Evolutionary conservation across 2,113 vertebrate species (phyloP).

Genomic region (Alaudala cheleensis): DNA sequence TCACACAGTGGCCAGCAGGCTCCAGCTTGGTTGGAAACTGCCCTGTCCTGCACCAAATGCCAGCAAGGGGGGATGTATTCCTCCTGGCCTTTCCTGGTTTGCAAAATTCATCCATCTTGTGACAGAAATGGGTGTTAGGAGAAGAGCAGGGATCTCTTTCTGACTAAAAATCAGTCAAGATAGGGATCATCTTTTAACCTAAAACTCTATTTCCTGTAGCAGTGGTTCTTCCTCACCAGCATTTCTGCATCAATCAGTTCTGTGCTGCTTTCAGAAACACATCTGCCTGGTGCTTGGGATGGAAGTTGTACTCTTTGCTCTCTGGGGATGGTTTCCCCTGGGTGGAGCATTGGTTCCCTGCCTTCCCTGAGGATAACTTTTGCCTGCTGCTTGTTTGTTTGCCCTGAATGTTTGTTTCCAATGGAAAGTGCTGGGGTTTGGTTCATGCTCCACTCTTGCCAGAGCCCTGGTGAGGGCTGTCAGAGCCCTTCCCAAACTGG

Average conservation of each 20-base stretch:
- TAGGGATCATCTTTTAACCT: neutral
- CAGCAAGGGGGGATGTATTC: neutral
- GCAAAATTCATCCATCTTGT: neutral
- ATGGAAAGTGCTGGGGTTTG: neutral
- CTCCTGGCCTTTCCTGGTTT: neutral
- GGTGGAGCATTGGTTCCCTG: neutral
- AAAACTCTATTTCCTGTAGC: neutral
- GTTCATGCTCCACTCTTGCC: neutral
- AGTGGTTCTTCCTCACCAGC: neutral
- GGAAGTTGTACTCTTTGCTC: neutral
- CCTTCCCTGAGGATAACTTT: neutral
- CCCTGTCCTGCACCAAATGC: neutral
- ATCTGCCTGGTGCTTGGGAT: neutral
- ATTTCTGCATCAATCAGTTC: neutral
- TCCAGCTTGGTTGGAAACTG: neutral
- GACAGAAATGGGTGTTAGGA: neutral
- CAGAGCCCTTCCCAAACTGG: neutral
- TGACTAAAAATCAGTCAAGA: neutral
- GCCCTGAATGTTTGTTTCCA: neutral
- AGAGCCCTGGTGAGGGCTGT: neutral
- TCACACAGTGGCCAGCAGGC: neutral
- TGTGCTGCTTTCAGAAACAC: neutral
- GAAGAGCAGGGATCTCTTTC: neutral
- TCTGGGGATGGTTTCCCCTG: neutral
- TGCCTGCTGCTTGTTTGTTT: neutral